Percentiles rank a stretch among this genome's conserved stretches.
phyloP scores from a whole-genome alignment of 2,888 invertebrate species.

The Calameuta idolon region DNA sequence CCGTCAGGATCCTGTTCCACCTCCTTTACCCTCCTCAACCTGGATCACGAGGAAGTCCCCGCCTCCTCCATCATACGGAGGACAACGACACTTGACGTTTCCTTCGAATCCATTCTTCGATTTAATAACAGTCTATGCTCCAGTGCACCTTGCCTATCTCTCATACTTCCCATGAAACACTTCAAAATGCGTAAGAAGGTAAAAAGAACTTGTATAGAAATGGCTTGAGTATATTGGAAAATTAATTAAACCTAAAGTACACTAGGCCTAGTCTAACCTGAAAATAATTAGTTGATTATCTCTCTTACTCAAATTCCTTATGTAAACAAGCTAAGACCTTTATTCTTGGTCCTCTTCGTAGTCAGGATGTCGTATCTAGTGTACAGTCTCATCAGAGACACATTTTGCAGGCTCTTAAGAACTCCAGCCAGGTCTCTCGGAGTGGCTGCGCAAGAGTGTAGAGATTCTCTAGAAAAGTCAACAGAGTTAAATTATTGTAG shows the following conservation, averaged over 20 bases:
- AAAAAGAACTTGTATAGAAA: neutral
- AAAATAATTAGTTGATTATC: neutral
- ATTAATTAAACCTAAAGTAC: neutral
- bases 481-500: neutral
- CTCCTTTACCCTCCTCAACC: neutral
- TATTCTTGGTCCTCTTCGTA: neutral
- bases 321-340: neutral
- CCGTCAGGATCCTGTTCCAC: neutral
- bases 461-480: conserved; percentile 1
- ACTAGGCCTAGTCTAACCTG: neutral
- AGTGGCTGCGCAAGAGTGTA: neutral
- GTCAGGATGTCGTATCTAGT: neutral
- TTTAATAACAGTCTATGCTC: neutral
- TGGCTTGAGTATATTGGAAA: neutral
- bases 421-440: neutral
- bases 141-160: neutral
- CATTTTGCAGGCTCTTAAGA: neutral
- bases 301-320: neutral
- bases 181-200: neutral
- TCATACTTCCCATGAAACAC: neutral
- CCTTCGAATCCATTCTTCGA: neutral
- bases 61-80: neutral
- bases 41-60: neutral
- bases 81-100: neutral
- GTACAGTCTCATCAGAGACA: neutral